Conservation (phyloP, 1,140 invertebrate genomes). For the Drosophila neocordata region DNA sequence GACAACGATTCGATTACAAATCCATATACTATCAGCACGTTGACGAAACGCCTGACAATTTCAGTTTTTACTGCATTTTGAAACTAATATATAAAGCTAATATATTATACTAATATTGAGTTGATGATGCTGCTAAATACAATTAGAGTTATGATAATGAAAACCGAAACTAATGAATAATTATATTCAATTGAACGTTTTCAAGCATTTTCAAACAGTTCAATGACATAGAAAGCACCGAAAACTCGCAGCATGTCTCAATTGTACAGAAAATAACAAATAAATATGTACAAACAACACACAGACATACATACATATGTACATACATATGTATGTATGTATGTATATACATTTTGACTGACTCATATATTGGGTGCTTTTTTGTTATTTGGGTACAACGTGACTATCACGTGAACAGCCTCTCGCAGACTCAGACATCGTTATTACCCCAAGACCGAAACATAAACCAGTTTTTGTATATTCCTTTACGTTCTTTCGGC, state of each 20-base stretch:
- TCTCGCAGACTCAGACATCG: slow-evolving; percentile 25
- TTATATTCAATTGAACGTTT: slow-evolving; percentile 23
- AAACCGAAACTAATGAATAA: slow-evolving; percentile 22
- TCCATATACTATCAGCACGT: slow-evolving; percentile 2
- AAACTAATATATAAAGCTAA: no score
- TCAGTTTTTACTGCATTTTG: slow-evolving; percentile 5
- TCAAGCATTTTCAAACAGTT: slow-evolving; percentile 30
- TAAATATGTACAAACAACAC: no score
- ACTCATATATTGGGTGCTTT: slow-evolving; percentile 21
- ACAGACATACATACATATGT: no score
- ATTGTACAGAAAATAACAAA: slow-evolving; percentile 27
- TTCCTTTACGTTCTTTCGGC: background rate
- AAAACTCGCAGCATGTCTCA: slow-evolving; percentile 9
- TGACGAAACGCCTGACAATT: background rate
- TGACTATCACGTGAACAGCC: slow-evolving; percentile 65
- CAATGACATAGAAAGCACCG: slow-evolving; percentile 59
- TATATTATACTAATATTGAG: background rate
- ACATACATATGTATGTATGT: slow-evolving; percentile 16
- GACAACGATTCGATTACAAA: background rate
- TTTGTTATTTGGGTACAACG: slow-evolving; percentile 50
- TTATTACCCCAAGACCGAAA: slow-evolving; percentile 12
- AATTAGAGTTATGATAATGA: slow-evolving; percentile 19
- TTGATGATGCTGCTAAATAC: background rate
- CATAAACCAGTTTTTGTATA: slow-evolving; percentile 42
- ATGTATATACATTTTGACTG: no score